A percentile compares a stretch with the other conserved stretches of the same genome.
These are phyloP conservation scores for Sparus aurata DNA, from an alignment of 2,797 vertebrate species.

Conservation along the genomic window DNA sequence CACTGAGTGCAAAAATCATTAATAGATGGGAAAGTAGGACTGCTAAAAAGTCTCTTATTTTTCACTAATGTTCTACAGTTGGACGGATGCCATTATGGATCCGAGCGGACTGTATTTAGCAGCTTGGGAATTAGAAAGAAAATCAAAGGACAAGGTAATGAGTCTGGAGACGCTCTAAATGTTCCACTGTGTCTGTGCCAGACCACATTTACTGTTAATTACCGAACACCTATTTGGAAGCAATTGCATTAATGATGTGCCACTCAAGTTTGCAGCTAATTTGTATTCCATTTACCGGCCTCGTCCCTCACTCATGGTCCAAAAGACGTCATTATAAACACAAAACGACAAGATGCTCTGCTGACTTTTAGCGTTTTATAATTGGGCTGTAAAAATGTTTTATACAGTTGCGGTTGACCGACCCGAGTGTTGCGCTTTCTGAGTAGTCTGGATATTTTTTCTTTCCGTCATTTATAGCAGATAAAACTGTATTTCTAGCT, in stretches of 20 bases:
- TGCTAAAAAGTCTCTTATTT: slow-evolving; percentile 69
- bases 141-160: slow-evolving; percentile 60
- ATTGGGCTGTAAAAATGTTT: not conserved
- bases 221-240: slow-evolving; percentile 42
- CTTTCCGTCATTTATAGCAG: not conserved
- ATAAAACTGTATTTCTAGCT: not conserved
- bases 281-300: slow-evolving; percentile 29
- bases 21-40: slow-evolving; percentile 58
- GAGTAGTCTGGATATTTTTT: no score
- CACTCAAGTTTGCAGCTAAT: slow-evolving; percentile 37
- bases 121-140: slow-evolving; percentile 45
- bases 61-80: slow-evolving; percentile 63
- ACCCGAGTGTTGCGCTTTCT: not conserved
- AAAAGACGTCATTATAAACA: slow-evolving; percentile 1
- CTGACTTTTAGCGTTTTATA: slow-evolving; percentile 13
- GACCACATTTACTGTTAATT: slow-evolving; percentile 58
- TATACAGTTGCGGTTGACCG: not conserved
- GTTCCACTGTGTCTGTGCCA: slow-evolving; percentile 22
- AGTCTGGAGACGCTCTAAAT: slow-evolving; percentile 43
- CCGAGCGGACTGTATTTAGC: slow-evolving; percentile 58
- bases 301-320: not conserved
- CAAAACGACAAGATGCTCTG: not conserved
- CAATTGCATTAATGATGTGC: slow-evolving; percentile 35
- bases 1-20: slow-evolving; percentile 70
- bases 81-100: slow-evolving; percentile 64